Percentiles rank a stretch among this genome's conserved stretches.
Conservation (phyloP, 2,113 vertebrate genomes). For the Hirundichthys speculiger region DNA sequence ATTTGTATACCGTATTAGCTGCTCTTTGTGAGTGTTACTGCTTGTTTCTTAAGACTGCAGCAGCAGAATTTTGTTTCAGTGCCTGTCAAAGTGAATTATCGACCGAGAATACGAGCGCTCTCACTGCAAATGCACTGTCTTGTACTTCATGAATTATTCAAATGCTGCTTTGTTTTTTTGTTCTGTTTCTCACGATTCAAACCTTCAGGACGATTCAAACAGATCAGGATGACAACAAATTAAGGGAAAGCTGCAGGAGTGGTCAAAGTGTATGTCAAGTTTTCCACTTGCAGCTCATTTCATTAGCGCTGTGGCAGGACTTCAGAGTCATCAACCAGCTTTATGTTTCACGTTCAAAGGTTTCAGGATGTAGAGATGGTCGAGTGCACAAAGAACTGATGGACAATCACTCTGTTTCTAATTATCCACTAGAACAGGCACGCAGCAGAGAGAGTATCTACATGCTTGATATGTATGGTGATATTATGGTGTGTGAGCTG, state of each 20-base stretch:
- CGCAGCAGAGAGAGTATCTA: slow-evolving; percentile 1
- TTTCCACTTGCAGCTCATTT: slow-evolving; percentile 36
- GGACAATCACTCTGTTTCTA: slow-evolving; percentile 48
- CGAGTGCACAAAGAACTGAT: slow-evolving; percentile 13
- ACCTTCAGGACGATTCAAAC: no score
- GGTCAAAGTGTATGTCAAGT: slow-evolving; percentile 32
- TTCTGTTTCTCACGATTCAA: slow-evolving; percentile 50
- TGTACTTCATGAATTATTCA: slow-evolving; percentile 73
- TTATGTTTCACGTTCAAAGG: slow-evolving; percentile 57
- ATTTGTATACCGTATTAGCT: slow-evolving; percentile 10
- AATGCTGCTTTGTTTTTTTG: slow-evolving; percentile 33
- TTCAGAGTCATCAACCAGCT: slow-evolving; percentile 39
- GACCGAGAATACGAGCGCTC: slow-evolving; percentile 55
- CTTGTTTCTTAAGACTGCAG: slow-evolving; percentile 42
- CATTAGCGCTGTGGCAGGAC: slow-evolving; percentile 46
- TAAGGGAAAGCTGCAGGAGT: slow-evolving; percentile 19
- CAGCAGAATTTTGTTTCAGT: slow-evolving; percentile 24
- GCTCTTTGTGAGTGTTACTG: slow-evolving; percentile 33
- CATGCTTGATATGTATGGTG: not conserved
- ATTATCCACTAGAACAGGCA: slow-evolving; percentile 46
- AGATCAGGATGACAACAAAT: slow-evolving; percentile 40
- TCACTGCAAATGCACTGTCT: slow-evolving; percentile 47
- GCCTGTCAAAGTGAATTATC: slow-evolving; percentile 60
- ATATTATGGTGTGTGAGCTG: slow-evolving; percentile 26
- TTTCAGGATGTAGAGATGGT: slow-evolving; percentile 28